Evolutionary conservation across 2,113 vertebrate genomes (phyloP), one percentile per base, ranked within the genome.

Genomic region (Prolemur simus): DNA sequence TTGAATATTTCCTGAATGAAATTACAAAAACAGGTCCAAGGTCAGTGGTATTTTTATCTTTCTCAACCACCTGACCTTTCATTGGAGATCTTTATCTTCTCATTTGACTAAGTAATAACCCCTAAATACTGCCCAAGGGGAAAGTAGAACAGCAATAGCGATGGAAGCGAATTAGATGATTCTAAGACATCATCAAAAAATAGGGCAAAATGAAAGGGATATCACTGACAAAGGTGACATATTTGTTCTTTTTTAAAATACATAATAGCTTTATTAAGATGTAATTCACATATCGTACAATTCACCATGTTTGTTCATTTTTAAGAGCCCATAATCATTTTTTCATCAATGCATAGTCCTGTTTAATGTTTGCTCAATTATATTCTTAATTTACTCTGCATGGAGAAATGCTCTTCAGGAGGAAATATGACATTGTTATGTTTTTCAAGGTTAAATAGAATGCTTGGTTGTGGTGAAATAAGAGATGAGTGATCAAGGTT

Each of bases 71-170:
- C 52, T 74, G 76, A 63, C 25, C 66, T 97, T 87, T 95, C 47
- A 74, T 0, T 82, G 32, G n/a, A 96, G 74, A 92, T 37, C 12
- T 47, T 91, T 84, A 93, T 71, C 18, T 87, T 18, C 37, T 58
- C 71, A 92, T 89, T 87, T 63, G 32, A 88, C 95, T 92, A 66
- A 34, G 29, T 81, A 97, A 80, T 92, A 88, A 86, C 37, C 18
- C 64, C 77, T 84, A 89, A 96, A 87, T 84, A 18, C 13, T 34
- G 21, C 71, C 74, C n/a, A 77, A 81, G 60, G 54, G 66, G 14
- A 37, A 96, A 63, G 21, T 10, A 34, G 58, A 91, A 83, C 42
- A 80, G 45, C 23, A 54, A 15, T 71, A 69, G 49, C 60, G 49
- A 88, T 34, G 10, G 23, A 92, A 92, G 54, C 58, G 49, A 95